These are phyloP conservation scores for Sphinx pinastri DNA, from an alignment of 2,888 invertebrate genomes.

Conservation along the genomic window DNA sequence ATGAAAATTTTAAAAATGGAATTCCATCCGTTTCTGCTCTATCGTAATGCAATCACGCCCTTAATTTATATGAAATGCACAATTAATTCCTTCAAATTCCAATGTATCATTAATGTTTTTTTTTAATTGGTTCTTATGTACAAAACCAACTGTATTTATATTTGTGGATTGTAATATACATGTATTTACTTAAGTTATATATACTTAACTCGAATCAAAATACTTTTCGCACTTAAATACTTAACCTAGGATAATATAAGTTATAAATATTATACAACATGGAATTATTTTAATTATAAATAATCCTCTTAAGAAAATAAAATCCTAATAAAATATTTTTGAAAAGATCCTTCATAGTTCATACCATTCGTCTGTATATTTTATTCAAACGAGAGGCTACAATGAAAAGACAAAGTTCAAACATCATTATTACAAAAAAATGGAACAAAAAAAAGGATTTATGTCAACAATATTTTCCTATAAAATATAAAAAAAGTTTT, in stretches of 20 bases:
- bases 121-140: background rate
- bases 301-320: background rate
- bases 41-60: too few species aligned
- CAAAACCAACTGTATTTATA: background rate
- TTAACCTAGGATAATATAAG: constrained; percentile 31
- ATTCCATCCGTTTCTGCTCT: too few species aligned
- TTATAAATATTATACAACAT: background rate
- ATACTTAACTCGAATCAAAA: constrained; percentile 33
- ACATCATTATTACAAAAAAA: background rate
- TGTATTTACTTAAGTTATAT: constrained; percentile 20
- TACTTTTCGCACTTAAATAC: constrained; percentile 40
- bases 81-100: background rate
- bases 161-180: background rate
- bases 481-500: constrained; percentile 4
- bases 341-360: too few species aligned
- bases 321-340: background rate
- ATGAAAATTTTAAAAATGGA: too few species aligned
- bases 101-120: background rate
- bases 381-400: too few species aligned
- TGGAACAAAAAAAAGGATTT: constrained; percentile 4
- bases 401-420: background rate
- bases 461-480: background rate
- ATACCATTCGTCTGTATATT: too few species aligned
- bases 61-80: too few species aligned
- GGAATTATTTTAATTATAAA: background rate